Base-by-base conservation (phyloP, 2,113 vertebrate species). In the Neogobius melanostomus region DNA sequence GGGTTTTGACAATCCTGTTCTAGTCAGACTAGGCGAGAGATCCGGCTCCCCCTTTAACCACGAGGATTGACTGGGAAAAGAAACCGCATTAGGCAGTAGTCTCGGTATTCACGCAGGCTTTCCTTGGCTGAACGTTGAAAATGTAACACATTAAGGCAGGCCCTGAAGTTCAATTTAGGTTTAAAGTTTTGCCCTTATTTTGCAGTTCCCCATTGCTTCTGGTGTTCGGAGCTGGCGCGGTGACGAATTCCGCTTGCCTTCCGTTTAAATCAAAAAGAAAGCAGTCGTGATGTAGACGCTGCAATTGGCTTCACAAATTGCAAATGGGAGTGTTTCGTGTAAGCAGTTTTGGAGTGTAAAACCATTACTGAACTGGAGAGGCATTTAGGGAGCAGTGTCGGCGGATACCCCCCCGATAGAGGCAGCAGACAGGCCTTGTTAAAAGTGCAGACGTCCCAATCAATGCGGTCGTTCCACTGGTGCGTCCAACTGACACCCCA, bases 381-480 rank as follows among this genome's bases (percentile, higher is more conserved):
- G 78, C 64, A 75, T 82, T 90, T 72, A 28, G 89, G 86, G 88
- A 86, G 65, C 81, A 79, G 76, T 81, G 85, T 44, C 84, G 68
- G 86, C 85, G 74, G 67, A 6, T 69, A 68, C 83, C 75, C 81
- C 68, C 59, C 21, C 51, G 75, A 78, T 80, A 77, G 77, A 78
- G 69, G 67, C 75, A 75, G 66, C 88, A 89, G 85, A 90, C 85
- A 86, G 87, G 85, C 88, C 87, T 91, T 89, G 89, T 91, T 91
- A 91, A 90, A 88, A 89, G 86, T 84, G 82, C 83, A 84, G 87
- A 89, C 87, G 67, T 87, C 78, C 82, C 85, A 88, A 90, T 91
- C 90, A 90, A 88, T 89, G 89, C 68, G 72, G 86, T 49, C 65
- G 74, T 88, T 89, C 76, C 81, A 84, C 80, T 9, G 84, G 87